Base-by-base conservation (phyloP, 2,113 vertebrate genomes). In the Megatriorchis doriae region DNA sequence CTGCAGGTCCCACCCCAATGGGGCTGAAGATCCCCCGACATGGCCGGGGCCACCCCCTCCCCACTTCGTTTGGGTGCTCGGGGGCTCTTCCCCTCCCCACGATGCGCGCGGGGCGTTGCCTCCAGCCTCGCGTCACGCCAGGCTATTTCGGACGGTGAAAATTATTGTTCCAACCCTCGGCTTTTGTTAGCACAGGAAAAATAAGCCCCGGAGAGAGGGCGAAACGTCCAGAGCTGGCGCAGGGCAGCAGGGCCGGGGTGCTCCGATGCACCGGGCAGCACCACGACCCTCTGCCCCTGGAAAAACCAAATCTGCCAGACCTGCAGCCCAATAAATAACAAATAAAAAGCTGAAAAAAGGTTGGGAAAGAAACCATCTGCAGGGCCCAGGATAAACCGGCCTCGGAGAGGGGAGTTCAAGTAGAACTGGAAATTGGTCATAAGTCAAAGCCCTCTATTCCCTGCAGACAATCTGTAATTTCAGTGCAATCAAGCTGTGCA, bases 391-490 rank as follows among this genome's bases (percentile, higher is more conserved):
- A 70, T 6, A 48, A 91, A 71, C 40, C 12, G 6, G 94, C 59
- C 90, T 90, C 2, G 34, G 89, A 79, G 66, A 73, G 53, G 72
- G 89, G 86, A 93, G 93, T 84, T 97, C 96, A 96, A 96, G 94
- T 68, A 94, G 96, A 94, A 88, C 94, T 97, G 96, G 96, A 96
- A 97, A 96, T 94, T 93, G 96, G 95, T 96, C 95, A 80, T 96
- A 96, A 97, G 94, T 92, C 94, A 94, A 92, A 97, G 95, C 86
- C 93, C 91, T 97, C 95, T 82, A 85, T 95, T 96, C 91, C 92
- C 93, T 86, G 93, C 95, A 96, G 96, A 97, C 96, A 97, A 95
- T 96, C 95, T 86, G 96, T 93, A 95, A 96, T 97, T 97, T 97
- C 87, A 38, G 94, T 72, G 92, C 97, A 94, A 97, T 97, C 95